Conservation (phyloP, 2,797 vertebrate genomes). For the Chaunax sp. region DNA sequence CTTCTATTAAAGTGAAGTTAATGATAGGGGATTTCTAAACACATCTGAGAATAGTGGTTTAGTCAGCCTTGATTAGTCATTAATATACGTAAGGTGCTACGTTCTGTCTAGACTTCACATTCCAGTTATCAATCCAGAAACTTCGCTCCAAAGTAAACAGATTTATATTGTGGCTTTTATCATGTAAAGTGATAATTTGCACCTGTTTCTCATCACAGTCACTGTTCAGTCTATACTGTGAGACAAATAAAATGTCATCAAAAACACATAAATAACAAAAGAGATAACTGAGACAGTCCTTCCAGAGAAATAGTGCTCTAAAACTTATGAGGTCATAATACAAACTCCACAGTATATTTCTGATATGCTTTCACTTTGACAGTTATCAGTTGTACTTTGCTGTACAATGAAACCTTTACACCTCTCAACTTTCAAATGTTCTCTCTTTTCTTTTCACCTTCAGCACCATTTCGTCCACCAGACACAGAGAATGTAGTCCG, state of each 20-base stretch:
- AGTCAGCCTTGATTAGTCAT: not conserved
- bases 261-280: conserved; percentile 29
- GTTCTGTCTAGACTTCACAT: conserved; percentile 6
- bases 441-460: conserved; percentile 40
- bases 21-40: not conserved
- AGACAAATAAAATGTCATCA: conserved; percentile 17
- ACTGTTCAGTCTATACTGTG: conserved; percentile 3
- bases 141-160: too few species aligned
- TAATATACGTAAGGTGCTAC: not conserved
- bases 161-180: too few species aligned
- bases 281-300: not conserved
- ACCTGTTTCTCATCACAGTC: conserved; percentile 35
- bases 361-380: conserved; percentile 3
- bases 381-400: conserved; percentile 81
- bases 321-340: conserved; percentile 7
- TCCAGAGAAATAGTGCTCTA: not conserved
- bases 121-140: conserved; percentile 14
- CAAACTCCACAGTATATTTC: not conserved
- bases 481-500: conserved; percentile 88
- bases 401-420: not conserved
- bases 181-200: conserved; percentile 34
- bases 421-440: not conserved
- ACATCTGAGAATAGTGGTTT: not conserved
- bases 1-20: not conserved
- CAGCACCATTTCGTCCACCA: conserved; percentile 78